phyloP scores from a whole-genome alignment of 2,888 invertebrate genomes.

The Antitype chi region DNA sequence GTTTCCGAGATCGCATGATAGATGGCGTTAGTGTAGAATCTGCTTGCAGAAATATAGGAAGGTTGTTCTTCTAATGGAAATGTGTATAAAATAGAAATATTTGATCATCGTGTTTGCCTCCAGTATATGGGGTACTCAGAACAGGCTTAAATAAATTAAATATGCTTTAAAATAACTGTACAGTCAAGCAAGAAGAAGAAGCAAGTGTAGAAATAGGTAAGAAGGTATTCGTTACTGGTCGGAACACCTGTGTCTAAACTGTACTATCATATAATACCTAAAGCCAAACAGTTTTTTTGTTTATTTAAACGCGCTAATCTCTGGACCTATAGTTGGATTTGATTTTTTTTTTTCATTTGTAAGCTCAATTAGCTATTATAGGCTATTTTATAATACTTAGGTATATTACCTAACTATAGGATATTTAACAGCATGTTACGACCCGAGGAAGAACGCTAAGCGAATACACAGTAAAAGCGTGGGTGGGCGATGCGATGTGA shows the following conservation, averaged over 20 bases:
- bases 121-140: not conserved
- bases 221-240: not conserved
- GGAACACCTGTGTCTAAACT: not conserved
- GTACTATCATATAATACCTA: no score
- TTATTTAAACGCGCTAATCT: no score
- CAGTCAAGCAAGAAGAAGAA: not conserved
- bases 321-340: no score
- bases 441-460: no score
- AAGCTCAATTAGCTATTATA: no score
- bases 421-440: no score
- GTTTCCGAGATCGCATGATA: constrained; percentile 39
- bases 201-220: not conserved
- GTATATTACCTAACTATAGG: no score
- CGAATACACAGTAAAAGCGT: no score
- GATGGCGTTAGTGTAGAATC: constrained; percentile 57
- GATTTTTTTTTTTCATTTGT: no score
- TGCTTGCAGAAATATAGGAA: not conserved
- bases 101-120: not conserved
- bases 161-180: not conserved
- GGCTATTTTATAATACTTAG: no score
- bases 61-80: not conserved
- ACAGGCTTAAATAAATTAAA: not conserved
- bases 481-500: no score
- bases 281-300: no score
- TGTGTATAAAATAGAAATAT: not conserved